These are phyloP conservation scores for Lacerta agilis DNA, from an alignment of 2,797 vertebrate genomes.

Conservation along the genomic window DNA sequence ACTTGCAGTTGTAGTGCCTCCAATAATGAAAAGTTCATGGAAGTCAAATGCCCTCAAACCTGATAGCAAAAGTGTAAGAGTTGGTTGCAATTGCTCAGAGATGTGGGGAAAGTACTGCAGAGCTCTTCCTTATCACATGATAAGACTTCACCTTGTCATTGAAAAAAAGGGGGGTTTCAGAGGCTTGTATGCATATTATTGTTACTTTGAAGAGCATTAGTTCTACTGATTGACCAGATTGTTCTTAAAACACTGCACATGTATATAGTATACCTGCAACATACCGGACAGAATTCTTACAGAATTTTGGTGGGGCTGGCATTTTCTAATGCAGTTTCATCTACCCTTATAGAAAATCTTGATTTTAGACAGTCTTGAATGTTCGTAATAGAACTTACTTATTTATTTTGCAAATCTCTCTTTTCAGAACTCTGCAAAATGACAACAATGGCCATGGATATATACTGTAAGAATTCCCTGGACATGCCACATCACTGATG, in stretches of 20 bases:
- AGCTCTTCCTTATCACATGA: too few relatives aligned
- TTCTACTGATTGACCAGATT: too few relatives aligned
- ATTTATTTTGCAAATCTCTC: neutral
- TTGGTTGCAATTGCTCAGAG: neutral
- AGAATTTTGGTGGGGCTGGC: neutral
- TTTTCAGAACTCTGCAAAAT: slow-evolving; percentile 39
- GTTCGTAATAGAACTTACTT: neutral
- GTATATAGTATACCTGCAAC: too few relatives aligned
- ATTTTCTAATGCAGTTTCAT: neutral
- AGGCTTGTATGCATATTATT: too few relatives aligned
- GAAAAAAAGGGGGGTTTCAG: neutral
- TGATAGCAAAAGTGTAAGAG: neutral
- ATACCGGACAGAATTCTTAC: too few relatives aligned
- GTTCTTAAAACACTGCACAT: too few relatives aligned
- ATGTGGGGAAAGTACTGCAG: too few relatives aligned
- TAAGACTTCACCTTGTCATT: neutral
- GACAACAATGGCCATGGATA: slow-evolving; percentile 19
- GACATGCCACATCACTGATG: slow-evolving; percentile 47
- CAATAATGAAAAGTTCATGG: neutral
- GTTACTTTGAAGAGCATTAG: neutral
- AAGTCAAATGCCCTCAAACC: neutral
- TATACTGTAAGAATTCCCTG: slow-evolving; percentile 35
- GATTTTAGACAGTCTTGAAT: neutral
- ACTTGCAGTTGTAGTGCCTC: neutral
- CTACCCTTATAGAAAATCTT: neutral